Evolutionary conservation across 1,140 invertebrate species (phyloP).

Genomic region (Aphis craccivora): DNA sequence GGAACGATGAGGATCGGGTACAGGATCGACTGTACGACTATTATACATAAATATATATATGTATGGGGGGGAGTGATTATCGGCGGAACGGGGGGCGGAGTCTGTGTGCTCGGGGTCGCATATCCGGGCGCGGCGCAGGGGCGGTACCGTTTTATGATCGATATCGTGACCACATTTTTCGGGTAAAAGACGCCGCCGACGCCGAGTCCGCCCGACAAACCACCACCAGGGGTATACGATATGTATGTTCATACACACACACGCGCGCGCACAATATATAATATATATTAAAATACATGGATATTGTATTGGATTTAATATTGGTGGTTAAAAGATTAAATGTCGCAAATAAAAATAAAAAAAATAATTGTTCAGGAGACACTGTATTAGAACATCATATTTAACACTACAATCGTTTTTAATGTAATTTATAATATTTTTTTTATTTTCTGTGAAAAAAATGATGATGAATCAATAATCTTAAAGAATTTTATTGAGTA

Average conservation of each 20-base stretch:
- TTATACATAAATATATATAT: neutral
- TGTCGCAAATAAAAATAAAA: neutral
- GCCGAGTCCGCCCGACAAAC: neutral
- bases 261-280: neutral
- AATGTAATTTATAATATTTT: neutral
- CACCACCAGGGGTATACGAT: neutral
- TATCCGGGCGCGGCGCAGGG: conserved; percentile 48
- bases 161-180: conserved; percentile 55
- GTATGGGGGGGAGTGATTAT: conserved; percentile 37
- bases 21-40: neutral
- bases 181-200: conserved; percentile 37
- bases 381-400: neutral
- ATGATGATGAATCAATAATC: neutral
- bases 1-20: neutral
- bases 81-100: conserved; percentile 33
- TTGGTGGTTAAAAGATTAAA: neutral
- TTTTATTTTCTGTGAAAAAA: neutral
- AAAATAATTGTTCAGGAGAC: neutral
- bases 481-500: neutral
- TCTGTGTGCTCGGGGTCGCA: conserved; percentile 47
- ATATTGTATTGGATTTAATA: neutral
- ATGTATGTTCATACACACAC: neutral
- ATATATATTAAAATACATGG: neutral
- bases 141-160: conserved; percentile 57
- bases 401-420: neutral